Evolutionary conservation across 1,140 invertebrate genomes (phyloP), one percentile per base, ranked within the genome.

Genomic region (Caenorhabditis briggsae): DNA sequence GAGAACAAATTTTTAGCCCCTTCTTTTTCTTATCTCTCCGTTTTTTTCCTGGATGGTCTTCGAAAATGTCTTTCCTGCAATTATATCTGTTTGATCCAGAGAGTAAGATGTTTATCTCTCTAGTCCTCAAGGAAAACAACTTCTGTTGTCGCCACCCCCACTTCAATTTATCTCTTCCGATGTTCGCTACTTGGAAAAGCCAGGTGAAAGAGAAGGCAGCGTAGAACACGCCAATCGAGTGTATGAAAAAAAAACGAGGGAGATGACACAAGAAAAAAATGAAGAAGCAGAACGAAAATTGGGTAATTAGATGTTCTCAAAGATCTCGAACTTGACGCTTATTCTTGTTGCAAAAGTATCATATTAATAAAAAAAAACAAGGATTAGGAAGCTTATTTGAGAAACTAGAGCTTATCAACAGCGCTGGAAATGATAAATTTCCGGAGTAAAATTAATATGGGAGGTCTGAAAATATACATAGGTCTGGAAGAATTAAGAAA

Each of bases 141-240:
- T 61, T 61, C 23, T 61, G 59, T 33, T 61, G 59, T 61, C 23
- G 59, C 59, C 59, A 61, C 59, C 59, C 23, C 50, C 64, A 14
- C 70, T 78, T 78, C 43, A 50, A 43, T 78, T 78, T 50, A 50
- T 78, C 46, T 50, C 43, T 11, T 11, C 50, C 70, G 46, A 50
- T 50, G 46, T 78, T 78, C 70, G 20, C 70, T 78, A 12, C 18
- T 78, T 23, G n/a, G 70, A 48, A 78, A 78, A 50, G 70, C 70
- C 12, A 50, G n/a, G 70, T 70, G 23, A 70, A 41, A 78, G 20
- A 11, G 41, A 20, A 46, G 14, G 33, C 33, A 33, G 18, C n/a
- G 70, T 18, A 78, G 70, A 78, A 78, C 70, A 78, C 46, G 46
- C 70, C 46, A 78, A 78, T 78, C 46, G 46, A 78, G 46, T 78